Percentiles rank a stretch among this genome's conserved stretches.
phyloP scores from a whole-genome alignment of 1,140 invertebrate genomes.

The Bombus confusus region DNA sequence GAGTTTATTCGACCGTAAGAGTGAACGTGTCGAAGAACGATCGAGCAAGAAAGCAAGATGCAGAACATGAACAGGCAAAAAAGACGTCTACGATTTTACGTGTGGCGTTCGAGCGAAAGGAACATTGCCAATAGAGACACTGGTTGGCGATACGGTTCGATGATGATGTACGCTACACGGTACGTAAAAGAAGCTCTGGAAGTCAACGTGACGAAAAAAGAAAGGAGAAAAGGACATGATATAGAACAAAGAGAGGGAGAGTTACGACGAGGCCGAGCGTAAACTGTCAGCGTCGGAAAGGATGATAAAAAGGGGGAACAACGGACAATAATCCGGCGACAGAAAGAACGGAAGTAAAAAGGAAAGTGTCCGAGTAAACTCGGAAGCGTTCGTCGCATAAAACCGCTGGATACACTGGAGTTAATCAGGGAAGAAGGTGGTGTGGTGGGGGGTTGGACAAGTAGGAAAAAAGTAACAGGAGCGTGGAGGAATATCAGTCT shows the following conservation, averaged over 20 bases:
- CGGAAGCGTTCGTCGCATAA: not conserved
- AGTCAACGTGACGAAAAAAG: not conserved
- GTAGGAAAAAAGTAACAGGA: not conserved
- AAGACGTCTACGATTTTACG: not conserved
- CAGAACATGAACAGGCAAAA: not conserved
- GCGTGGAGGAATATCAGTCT: not conserved
- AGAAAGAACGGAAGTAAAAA: not conserved
- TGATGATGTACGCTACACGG: not conserved
- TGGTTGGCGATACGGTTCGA: not conserved
- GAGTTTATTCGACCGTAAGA: not conserved
- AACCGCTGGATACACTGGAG: not conserved
- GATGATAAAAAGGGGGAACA: not conserved
- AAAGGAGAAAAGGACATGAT: not conserved
- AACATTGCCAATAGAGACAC: conserved; percentile 23
- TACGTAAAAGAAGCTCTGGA: not conserved
- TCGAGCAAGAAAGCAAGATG: not conserved
- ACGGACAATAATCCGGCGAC: conserved; percentile 29
- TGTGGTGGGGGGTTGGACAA: not conserved
- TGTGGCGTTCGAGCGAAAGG: conserved; percentile 22
- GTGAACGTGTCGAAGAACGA: not conserved
- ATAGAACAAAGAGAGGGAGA: not conserved
- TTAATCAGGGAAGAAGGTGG: conserved; percentile 2
- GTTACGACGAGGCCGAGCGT: conserved; percentile 32
- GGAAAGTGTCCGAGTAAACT: conserved; percentile 21
- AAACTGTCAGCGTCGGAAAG: conserved; percentile 24